phyloP scores from a whole-genome alignment of 2,888 invertebrate genomes.

The Drosophila mettleri region DNA sequence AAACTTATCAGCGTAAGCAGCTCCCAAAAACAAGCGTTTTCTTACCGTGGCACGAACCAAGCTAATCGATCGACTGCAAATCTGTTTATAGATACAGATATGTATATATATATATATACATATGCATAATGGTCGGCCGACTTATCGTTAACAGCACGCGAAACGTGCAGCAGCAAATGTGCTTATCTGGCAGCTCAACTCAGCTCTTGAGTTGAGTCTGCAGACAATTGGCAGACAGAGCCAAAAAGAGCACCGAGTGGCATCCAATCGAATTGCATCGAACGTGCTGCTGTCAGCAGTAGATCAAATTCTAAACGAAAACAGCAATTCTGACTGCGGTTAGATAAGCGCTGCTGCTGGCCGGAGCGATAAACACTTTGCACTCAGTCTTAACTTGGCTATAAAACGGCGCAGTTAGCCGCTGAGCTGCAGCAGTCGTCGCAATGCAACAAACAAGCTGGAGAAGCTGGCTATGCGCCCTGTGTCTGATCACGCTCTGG shows the following conservation, averaged over 20 bases:
- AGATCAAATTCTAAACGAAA: conserved; percentile 13
- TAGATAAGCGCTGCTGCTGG: conserved; percentile 29
- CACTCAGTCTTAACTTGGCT: conserved; percentile 39
- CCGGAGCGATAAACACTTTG: conserved; percentile 22
- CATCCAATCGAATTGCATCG: conserved; percentile 28
- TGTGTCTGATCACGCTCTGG: conserved; percentile 5
- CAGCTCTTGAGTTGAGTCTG: background rate
- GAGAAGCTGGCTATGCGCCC: conserved; percentile 1
- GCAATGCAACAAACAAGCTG: conserved; percentile 28
- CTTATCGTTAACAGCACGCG: conserved; percentile 23
- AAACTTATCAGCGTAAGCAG: conserved; percentile 29
- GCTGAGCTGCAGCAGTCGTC: conserved; percentile 11
- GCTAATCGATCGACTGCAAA: conserved; percentile 49
- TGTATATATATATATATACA: background rate
- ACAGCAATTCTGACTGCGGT: conserved; percentile 23
- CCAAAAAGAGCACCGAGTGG: conserved; percentile 9
- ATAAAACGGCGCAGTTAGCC: conserved; percentile 53
- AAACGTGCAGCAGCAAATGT: conserved; percentile 24
- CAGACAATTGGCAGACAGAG: conserved; percentile 44
- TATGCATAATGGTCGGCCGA: background rate
- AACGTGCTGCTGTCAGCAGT: conserved; percentile 43
- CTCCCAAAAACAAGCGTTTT: conserved; percentile 22
- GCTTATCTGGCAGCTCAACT: conserved; percentile 28
- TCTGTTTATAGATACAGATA: conserved; percentile 29
- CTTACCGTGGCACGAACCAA: conserved; percentile 46